A percentile compares a stretch with the other conserved stretches of the same genome.
These are phyloP conservation scores for Nemotelus pantherinus DNA, from an alignment of 2,888 invertebrate genomes.

Conservation along the genomic window DNA sequence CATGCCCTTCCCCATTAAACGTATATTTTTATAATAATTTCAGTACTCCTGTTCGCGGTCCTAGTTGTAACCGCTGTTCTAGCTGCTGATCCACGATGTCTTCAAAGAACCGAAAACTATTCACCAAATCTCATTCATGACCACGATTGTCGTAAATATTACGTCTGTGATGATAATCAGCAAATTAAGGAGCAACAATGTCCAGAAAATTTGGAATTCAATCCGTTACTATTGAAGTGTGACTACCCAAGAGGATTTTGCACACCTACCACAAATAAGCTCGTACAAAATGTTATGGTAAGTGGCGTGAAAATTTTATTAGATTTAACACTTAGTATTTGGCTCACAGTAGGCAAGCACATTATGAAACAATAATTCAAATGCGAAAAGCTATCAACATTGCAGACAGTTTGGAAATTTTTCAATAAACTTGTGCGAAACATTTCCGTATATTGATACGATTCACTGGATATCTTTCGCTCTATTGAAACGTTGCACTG, in stretches of 20 bases:
- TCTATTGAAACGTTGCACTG: too few species aligned
- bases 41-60: slow-evolving; percentile 31
- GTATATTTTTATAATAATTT: slow-evolving; percentile 11
- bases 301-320: not conserved
- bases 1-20: not conserved
- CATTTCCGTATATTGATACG: too few species aligned
- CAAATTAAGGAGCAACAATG: not conserved
- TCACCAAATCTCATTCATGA: slow-evolving; percentile 27
- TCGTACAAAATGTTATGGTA: slow-evolving; percentile 21
- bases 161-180: slow-evolving; percentile 17
- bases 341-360: not conserved
- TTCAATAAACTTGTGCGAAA: too few species aligned
- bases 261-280: slow-evolving; percentile 8
- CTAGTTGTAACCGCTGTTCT: slow-evolving; percentile 26
- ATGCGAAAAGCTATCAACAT: too few species aligned
- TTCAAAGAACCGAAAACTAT: slow-evolving; percentile 10
- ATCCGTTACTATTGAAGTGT: slow-evolving; percentile 26
- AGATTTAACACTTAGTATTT: not conserved
- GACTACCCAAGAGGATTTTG: slow-evolving; percentile 41
- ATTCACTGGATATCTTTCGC: too few species aligned
- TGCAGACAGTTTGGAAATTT: too few species aligned
- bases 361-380: too few species aligned
- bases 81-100: slow-evolving; percentile 34
- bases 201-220: slow-evolving; percentile 39
- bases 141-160: slow-evolving; percentile 41